Percentiles rank a stretch among this genome's conserved stretches.
Conservation (phyloP, 2,797 vertebrate genomes). For the Rhinichthys osculus region DNA sequence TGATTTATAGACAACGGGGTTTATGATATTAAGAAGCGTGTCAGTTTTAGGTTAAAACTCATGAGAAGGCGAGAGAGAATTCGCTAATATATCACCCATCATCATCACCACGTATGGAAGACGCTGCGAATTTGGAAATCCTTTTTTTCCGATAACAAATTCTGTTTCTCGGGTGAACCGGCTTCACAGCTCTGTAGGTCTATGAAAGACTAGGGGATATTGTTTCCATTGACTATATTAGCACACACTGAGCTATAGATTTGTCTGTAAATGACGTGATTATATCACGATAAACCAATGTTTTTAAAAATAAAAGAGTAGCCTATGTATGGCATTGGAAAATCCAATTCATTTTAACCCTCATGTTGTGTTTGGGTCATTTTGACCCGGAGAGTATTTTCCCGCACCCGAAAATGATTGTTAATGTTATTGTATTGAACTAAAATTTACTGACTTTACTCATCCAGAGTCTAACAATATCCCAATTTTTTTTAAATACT, state of each 20-base stretch:
- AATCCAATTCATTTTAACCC: background rate
- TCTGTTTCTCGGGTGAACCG: slow-evolving; percentile 21
- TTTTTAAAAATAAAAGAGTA: background rate
- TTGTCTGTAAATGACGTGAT: background rate
- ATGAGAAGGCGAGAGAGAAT: slow-evolving; percentile 59
- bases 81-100: slow-evolving; percentile 55
- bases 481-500: too few species aligned
- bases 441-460: too few species aligned
- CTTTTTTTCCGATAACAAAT: slow-evolving; percentile 21
- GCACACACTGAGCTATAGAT: background rate
- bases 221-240: slow-evolving; percentile 16
- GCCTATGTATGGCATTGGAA: background rate
- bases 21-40: slow-evolving; percentile 61
- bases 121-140: slow-evolving; percentile 27
- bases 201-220: background rate
- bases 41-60: slow-evolving; percentile 60
- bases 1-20: slow-evolving; percentile 61
- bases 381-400: too few species aligned
- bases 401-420: too few species aligned
- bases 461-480: too few species aligned
- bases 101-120: slow-evolving; percentile 18
- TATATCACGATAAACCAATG: background rate
- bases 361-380: too few species aligned
- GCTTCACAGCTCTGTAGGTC: slow-evolving; percentile 1
- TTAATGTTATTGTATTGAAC: too few species aligned